A percentile compares a stretch with the other conserved stretches of the same genome.
phyloP scores from a whole-genome alignment of 2,888 invertebrate species.

The Salticus scenicus region DNA sequence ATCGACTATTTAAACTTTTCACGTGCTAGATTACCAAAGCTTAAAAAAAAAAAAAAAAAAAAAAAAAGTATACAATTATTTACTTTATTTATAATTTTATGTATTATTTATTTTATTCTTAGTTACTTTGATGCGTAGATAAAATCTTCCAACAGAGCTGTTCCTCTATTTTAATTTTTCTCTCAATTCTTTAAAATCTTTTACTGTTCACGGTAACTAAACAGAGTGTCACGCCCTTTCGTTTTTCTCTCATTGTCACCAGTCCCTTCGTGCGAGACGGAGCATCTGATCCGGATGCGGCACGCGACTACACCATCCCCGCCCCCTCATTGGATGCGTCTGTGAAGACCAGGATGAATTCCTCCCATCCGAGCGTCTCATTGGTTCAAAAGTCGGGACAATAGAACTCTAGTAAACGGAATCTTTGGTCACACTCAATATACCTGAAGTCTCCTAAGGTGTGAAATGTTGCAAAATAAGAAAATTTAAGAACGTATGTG shows the following conservation, averaged over 20 bases:
- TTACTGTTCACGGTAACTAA: neutral
- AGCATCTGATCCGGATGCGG: slow-evolving; percentile 32
- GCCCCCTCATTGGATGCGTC: slow-evolving; percentile 21
- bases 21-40: too few species aligned
- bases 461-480: neutral
- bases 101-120: too few species aligned
- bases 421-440: neutral
- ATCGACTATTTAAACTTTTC: too few species aligned
- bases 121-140: too few species aligned
- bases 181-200: too few species aligned
- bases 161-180: too few species aligned
- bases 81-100: too few species aligned
- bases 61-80: too few species aligned
- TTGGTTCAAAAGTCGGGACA: slow-evolving; percentile 21
- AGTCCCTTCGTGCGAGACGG: slow-evolving; percentile 11
- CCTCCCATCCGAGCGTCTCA: slow-evolving; percentile 24
- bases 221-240: slow-evolving; percentile 27
- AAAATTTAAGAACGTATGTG: neutral
- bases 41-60: too few species aligned
- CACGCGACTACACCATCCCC: slow-evolving; percentile 51
- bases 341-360: slow-evolving; percentile 44
- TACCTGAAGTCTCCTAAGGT: neutral
- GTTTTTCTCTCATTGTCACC: slow-evolving; percentile 11
- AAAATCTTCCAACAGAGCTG: too few species aligned
- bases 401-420: neutral